Conservation (phyloP, 1,140 invertebrate species). For the Drosophila novamexicana region DNA sequence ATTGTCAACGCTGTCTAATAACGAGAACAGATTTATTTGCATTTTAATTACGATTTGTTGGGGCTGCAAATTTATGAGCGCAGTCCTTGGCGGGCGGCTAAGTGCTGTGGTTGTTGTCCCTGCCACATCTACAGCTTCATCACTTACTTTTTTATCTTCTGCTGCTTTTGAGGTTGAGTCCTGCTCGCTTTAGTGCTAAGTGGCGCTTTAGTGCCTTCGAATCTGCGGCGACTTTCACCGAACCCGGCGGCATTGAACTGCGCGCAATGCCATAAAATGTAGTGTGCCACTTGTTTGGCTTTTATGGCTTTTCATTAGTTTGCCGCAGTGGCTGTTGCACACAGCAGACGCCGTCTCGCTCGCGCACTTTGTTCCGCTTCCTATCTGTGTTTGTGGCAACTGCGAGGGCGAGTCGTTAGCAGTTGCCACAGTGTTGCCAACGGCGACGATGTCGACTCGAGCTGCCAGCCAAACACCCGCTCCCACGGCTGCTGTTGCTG, state of each 20-base stretch:
- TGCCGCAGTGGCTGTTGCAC: constrained; percentile 49
- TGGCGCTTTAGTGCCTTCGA: constrained; percentile 78
- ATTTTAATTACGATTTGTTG: constrained; percentile 75
- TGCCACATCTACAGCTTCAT: background rate
- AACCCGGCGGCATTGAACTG: constrained; percentile 29
- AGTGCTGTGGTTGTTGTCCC: background rate
- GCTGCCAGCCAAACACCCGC: constrained; percentile 27
- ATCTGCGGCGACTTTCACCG: constrained; percentile 56
- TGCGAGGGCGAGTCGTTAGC: constrained; percentile 13
- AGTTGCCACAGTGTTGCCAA: constrained; percentile 56
- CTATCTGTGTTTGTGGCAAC: constrained; percentile 11
- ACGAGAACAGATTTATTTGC: constrained; percentile 71
- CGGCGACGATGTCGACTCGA: constrained; percentile 20
- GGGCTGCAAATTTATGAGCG: constrained; percentile 36
- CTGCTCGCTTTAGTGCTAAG: constrained; percentile 70
- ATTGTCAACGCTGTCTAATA: constrained; percentile 38
- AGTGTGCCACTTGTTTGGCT: constrained; percentile 79
- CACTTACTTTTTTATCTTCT: constrained; percentile 2
- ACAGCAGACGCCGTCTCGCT: background rate
- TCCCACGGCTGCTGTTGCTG: background rate
- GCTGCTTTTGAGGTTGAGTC: constrained; percentile 23
- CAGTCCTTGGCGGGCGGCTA: constrained; percentile 2
- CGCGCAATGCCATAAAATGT: constrained; percentile 64
- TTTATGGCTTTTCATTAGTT: constrained; percentile 80
- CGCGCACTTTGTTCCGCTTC: background rate